Evolutionary conservation across 2,797 vertebrate genomes (phyloP).

Genomic region (Pseudotriccus pelzelni): DNA sequence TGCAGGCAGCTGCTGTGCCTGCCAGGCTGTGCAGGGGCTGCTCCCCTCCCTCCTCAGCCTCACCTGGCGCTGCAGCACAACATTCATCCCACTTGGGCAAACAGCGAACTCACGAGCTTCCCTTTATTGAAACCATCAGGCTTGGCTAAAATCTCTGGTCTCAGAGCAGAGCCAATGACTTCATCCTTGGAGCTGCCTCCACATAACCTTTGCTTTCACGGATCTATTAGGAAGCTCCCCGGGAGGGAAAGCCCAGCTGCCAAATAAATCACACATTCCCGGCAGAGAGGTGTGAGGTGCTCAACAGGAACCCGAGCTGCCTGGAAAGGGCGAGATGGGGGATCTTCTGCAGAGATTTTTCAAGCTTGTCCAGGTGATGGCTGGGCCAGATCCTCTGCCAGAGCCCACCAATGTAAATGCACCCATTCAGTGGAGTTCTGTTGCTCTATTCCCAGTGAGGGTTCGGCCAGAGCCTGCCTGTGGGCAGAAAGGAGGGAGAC

Average conservation of each 20-base stretch:
- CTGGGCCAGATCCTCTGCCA: not conserved
- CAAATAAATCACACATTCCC: slow-evolving; percentile 59
- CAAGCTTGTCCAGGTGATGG: not conserved
- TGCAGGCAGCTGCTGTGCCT: not conserved
- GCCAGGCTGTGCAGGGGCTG: not conserved
- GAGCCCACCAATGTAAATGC: fast-evolving
- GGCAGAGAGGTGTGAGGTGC: slow-evolving; percentile 25
- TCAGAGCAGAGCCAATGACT: slow-evolving; percentile 59
- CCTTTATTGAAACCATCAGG: slow-evolving; percentile 66
- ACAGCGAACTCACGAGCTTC: not conserved
- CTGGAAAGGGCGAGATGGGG: not conserved
- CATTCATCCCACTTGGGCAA: not conserved
- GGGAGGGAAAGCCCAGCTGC: slow-evolving; percentile 36
- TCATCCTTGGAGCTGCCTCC: slow-evolving; percentile 64
- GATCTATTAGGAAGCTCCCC: slow-evolving; percentile 64
- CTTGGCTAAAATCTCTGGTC: slow-evolving; percentile 50
- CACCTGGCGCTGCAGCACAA: not conserved
- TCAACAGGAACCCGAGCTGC: slow-evolving; percentile 18
- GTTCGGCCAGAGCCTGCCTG: not conserved
- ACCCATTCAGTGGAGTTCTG: not conserved
- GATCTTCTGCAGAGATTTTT: slow-evolving; percentile 22
- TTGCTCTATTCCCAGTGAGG: not conserved
- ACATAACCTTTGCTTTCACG: slow-evolving; percentile 7
- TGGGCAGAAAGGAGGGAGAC: not conserved
- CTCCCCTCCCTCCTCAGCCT: not conserved